These are phyloP conservation scores for Astyanax mexicanus DNA, from an alignment of 2,797 vertebrate genomes.

Conservation along the genomic window DNA sequence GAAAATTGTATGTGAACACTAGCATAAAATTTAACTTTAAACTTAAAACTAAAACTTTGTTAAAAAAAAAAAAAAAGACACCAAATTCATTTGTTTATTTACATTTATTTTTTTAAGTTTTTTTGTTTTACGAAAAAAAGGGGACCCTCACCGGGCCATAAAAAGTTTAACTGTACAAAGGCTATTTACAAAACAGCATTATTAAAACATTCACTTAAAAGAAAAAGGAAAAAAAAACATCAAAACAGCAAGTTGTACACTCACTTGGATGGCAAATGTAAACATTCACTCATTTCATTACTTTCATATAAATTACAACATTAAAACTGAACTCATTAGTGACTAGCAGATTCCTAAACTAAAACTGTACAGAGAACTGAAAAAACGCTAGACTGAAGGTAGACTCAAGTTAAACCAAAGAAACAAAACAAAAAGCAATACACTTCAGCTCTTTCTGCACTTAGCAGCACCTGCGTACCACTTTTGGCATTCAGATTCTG, in stretches of 20 bases:
- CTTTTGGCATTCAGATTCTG: slow-evolving; percentile 28
- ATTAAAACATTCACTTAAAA: slow-evolving; percentile 64
- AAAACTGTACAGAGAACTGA: slow-evolving; percentile 35
- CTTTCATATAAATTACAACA: slow-evolving; percentile 66
- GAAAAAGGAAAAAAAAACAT: slow-evolving; percentile 55
- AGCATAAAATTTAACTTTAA: too few species aligned
- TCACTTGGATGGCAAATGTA: slow-evolving; percentile 72
- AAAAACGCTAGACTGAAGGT: slow-evolving; percentile 38
- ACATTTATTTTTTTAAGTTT: slow-evolving; percentile 58
- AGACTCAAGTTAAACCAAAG: slow-evolving; percentile 36
- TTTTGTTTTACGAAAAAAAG: slow-evolving; percentile 62
- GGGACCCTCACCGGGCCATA: slow-evolving; percentile 75
- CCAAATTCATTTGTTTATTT: not conserved
- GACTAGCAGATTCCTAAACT: slow-evolving; percentile 42
- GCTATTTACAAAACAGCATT: slow-evolving; percentile 69
- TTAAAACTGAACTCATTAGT: slow-evolving; percentile 58
- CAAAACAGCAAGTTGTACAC: slow-evolving; percentile 64
- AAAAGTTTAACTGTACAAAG: slow-evolving; percentile 77
- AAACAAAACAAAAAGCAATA: slow-evolving; percentile 36
- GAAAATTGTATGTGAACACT: too few species aligned
- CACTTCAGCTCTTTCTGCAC: slow-evolving; percentile 22
- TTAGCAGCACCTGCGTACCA: slow-evolving; percentile 42
- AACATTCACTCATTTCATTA: slow-evolving; percentile 71
- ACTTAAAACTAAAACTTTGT: too few species aligned
- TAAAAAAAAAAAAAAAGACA: not conserved